These are phyloP conservation scores for Alitta virens DNA, from an alignment of 2,888 invertebrate species.

Conservation along the genomic window DNA sequence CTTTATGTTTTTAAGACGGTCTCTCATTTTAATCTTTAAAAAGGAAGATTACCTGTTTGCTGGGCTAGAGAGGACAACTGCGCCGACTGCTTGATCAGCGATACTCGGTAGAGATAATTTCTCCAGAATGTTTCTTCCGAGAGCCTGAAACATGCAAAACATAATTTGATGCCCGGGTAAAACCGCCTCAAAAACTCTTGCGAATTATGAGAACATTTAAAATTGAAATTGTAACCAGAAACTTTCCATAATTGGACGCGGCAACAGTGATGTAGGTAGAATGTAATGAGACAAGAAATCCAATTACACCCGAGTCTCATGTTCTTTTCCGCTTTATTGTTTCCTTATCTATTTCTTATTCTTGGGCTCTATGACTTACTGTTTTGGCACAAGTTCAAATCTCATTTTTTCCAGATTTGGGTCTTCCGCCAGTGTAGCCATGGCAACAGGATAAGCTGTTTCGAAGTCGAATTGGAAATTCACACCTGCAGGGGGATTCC, in stretches of 20 bases:
- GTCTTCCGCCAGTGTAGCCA: slow-evolving; percentile 92
- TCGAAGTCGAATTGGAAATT: slow-evolving; percentile 95
- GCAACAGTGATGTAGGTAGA: too few relatives aligned
- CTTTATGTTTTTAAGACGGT: too few relatives aligned
- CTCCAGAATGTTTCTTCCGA: slow-evolving; percentile 98
- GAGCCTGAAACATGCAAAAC: slow-evolving; percentile 43
- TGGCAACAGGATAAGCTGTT: slow-evolving; percentile 86
- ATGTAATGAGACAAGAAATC: too few relatives aligned
- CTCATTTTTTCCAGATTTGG: slow-evolving; percentile 96
- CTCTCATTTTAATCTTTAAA: too few relatives aligned
- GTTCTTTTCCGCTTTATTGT: too few relatives aligned
- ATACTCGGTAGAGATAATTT: slow-evolving; percentile 99
- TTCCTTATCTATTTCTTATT: too few relatives aligned
- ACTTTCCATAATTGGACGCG: too few relatives aligned
- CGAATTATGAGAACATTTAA: too few relatives aligned
- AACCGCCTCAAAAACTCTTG: too few relatives aligned
- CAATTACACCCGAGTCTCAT: too few relatives aligned
- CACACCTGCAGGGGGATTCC: slow-evolving; percentile 82
- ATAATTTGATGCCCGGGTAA: too few relatives aligned
- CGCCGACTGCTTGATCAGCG: slow-evolving; percentile 93
- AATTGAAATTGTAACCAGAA: too few relatives aligned
- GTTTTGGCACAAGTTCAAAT: slow-evolving; percentile 98
- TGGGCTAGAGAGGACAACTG: slow-evolving; percentile 72
- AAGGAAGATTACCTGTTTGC: slow-evolving; percentile 24
- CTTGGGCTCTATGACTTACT: slow-evolving; percentile 67